Evolutionary conservation across 92 coral and sea anemone species (phyloP).

Genomic region (Epizoanthus rinbou): DNA sequence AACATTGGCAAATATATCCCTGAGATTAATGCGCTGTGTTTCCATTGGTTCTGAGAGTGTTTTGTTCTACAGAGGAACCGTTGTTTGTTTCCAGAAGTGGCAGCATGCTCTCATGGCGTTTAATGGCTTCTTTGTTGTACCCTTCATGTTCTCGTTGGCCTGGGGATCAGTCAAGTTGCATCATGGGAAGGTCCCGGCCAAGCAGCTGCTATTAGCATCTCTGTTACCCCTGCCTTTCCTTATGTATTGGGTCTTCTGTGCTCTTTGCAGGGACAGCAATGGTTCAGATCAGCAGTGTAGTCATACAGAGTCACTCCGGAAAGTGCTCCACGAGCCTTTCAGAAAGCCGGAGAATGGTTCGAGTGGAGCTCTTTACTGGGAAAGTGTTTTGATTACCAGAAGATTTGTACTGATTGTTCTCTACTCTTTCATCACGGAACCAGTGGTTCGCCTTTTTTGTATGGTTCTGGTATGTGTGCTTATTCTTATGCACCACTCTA

Average conservation of each 20-base stretch:
- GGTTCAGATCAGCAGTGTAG: neutral
- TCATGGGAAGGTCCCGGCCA: constrained; percentile 56
- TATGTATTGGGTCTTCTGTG: constrained; percentile 42
- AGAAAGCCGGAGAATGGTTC: constrained; percentile 38
- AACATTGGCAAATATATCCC: constrained; percentile 58
- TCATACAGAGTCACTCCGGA: constrained; percentile 31
- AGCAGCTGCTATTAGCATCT: constrained; percentile 62
- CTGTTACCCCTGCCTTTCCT: constrained; percentile 74
- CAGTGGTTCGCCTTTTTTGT: constrained; percentile 47
- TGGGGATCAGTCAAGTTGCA: constrained; percentile 76
- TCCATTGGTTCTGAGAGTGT: constrained; percentile 57
- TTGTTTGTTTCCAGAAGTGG: constrained; percentile 80
- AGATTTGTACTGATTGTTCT: constrained; percentile 57
- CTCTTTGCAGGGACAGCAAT: neutral
- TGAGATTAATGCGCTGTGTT: constrained; percentile 72
- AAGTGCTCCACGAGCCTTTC: constrained; percentile 63
- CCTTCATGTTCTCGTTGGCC: constrained; percentile 65
- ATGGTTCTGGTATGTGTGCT: constrained; percentile 58
- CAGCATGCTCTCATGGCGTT: constrained; percentile 60
- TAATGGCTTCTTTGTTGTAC: constrained; percentile 60
- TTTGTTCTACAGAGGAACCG: constrained; percentile 70
- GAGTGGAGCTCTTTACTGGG: constrained; percentile 69
- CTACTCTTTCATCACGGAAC: constrained; percentile 55
- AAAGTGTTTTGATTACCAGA: constrained; percentile 71
- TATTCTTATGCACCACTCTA: constrained; percentile 61